phyloP scores from a whole-genome alignment of 30 jellyfish, hydroid and myxozoan species.

The Nemopilema nomurai region DNA sequence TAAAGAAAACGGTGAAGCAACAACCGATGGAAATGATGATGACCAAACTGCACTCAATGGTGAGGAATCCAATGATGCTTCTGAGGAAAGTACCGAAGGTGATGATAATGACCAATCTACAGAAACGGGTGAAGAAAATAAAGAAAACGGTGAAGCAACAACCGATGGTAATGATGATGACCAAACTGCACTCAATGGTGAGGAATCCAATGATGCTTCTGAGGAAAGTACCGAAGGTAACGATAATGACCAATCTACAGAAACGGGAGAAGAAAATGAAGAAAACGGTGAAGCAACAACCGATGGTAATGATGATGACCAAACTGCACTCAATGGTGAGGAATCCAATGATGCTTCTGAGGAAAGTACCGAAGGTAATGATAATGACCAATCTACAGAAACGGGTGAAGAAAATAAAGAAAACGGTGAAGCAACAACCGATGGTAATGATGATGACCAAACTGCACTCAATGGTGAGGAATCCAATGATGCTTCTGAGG shows the following conservation, averaged over 20 bases:
- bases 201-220: neutral
- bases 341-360: neutral
- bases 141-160: neutral
- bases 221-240: neutral
- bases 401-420: neutral
- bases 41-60: neutral
- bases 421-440: conserved; percentile 8
- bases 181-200: neutral
- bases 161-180: neutral
- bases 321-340: neutral
- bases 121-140: neutral
- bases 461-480: too few relatives aligned
- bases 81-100: neutral
- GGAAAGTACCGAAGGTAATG: neutral
- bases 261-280: conserved; percentile 26
- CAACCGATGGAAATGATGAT: conserved; percentile 4
- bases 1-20: conserved; percentile 2
- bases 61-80: neutral
- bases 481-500: too few relatives aligned
- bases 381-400: too few relatives aligned
- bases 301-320: neutral
- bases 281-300: neutral
- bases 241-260: neutral
- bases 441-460: neutral
- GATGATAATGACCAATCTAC: neutral